Evolutionary conservation across 2,888 invertebrate species (phyloP).

Genomic region (Drosophila mettleri): DNA sequence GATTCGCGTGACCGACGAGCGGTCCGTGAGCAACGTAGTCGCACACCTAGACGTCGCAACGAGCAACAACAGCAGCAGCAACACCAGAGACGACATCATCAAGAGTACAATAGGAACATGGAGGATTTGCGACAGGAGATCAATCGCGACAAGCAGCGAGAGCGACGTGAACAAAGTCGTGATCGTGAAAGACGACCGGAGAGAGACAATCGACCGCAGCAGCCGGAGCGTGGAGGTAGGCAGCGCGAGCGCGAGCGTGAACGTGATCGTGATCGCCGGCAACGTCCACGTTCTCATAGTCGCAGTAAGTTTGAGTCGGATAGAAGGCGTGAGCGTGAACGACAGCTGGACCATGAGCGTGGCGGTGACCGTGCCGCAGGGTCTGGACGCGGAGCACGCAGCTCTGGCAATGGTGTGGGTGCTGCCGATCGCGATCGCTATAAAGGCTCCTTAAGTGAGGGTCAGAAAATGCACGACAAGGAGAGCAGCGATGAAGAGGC

Average conservation of each 20-base stretch:
- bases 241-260: conserved; percentile 67
- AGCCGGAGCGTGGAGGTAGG: conserved; percentile 66
- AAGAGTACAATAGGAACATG: conserved; percentile 83
- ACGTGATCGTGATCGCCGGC: conserved; percentile 82
- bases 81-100: conserved; percentile 85
- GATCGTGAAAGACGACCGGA: conserved; percentile 77
- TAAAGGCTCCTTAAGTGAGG: conserved; percentile 92
- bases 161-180: conserved; percentile 85
- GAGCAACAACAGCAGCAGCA: conserved; percentile 45
- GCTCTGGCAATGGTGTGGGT: conserved; percentile 74
- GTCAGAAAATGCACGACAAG: conserved; percentile 89
- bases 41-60: conserved; percentile 62
- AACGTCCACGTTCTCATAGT: conserved; percentile 83
- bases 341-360: conserved; percentile 84
- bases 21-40: conserved; percentile 46
- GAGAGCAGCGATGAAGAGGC: conserved; percentile 89
- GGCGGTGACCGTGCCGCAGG: conserved; percentile 57
- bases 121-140: conserved; percentile 85
- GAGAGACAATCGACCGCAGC: conserved; percentile 60
- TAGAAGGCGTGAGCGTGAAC: conserved; percentile 82
- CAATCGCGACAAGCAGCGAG: conserved; percentile 85
- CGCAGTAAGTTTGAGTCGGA: conserved; percentile 84
- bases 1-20: conserved; percentile 39
- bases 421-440: conserved; percentile 86
- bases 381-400: conserved; percentile 75